phyloP scores from a whole-genome alignment of 2,797 vertebrate genomes.

The Etheostoma nigrum region DNA sequence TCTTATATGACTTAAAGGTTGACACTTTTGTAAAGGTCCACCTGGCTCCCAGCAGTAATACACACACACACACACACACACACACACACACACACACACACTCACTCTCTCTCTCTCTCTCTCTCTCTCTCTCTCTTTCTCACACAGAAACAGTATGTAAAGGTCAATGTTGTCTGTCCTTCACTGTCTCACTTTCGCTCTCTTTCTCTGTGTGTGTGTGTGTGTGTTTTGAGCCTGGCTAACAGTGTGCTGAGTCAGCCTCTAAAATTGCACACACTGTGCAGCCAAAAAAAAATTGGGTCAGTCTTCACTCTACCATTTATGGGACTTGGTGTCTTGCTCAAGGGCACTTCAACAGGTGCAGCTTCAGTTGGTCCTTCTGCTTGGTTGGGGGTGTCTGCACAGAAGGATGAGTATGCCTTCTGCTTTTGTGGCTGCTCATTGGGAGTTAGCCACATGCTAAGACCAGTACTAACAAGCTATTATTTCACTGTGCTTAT shows the following conservation, averaged over 20 bases:
- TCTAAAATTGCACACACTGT: constrained; percentile 24
- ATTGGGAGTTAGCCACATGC: background rate
- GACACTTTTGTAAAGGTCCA: background rate
- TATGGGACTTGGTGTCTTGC: constrained; percentile 26
- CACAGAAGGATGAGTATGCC: background rate
- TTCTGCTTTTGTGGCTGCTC: background rate
- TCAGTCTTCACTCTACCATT: constrained; percentile 33
- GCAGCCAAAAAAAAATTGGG: constrained; percentile 55
- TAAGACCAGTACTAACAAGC: background rate
- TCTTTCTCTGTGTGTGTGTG: background rate
- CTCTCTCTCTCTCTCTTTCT: too few relatives aligned
- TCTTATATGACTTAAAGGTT: background rate
- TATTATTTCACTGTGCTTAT: background rate
- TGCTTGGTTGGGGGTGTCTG: background rate
- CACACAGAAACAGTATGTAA: constrained; percentile 25
- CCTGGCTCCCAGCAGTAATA: constrained; percentile 11
- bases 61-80: constrained; percentile 8
- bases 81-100: background rate
- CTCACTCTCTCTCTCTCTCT: background rate
- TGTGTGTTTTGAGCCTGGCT: constrained; percentile 49
- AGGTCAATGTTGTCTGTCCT: constrained; percentile 52
- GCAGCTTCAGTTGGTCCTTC: background rate
- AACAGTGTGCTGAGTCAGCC: constrained; percentile 57
- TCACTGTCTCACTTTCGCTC: constrained; percentile 47
- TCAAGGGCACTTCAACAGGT: constrained; percentile 24